Evolutionary conservation across 2,888 invertebrate genomes (phyloP), one percentile per base, ranked within the genome.

Genomic region (Pelosia muscerda): DNA sequence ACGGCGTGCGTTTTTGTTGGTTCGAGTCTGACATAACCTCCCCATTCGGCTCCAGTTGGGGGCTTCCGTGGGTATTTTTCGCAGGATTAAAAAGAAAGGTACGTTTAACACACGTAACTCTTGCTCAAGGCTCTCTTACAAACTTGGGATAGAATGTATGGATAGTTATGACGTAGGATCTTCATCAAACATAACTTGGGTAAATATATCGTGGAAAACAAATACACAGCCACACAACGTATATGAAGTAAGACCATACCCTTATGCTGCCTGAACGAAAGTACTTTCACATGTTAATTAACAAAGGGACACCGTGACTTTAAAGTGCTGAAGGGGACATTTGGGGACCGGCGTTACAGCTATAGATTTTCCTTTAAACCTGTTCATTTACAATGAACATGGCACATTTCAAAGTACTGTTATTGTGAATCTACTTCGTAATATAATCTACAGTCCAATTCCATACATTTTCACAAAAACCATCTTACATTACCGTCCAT

Each of bases 231-330:
- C 49, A n/a, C 25, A 55, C 25, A 55, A 25, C 25, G 28, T 28
- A 25, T 56, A 10, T 5, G 57, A n/a, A 62, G 31, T 54, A 22
- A 54, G 62, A 54, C 28, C 11, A n/a, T 22, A 31, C 53, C 62
- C 53, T 55, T 23, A 55, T 9, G 15, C 23, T 28, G 23, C 38
- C 63, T 53, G 25, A 69, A 64, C 71, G 58, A 69, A 73, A 61
- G 74, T 69, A 78, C 69, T 62, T 62, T 59, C 68, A 72, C 71
- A 75, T 76, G 79, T 81, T 84, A 84, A 84, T 86, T 84, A 82
- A 86, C 83, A 85, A 86, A 86, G 84, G 85, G 84, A 81, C 81
- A 75, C 77, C 78, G 60, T 76, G 70, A 74, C 72, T 81, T 74
- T 70, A 70, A 74, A 75, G 75, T 78, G 71, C 72, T 76, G 64